Percentiles rank a stretch among this genome's conserved stretches.
Evolutionary conservation across 1,140 invertebrate genomes (phyloP).

Genomic region (Babylonia areolata): DNA sequence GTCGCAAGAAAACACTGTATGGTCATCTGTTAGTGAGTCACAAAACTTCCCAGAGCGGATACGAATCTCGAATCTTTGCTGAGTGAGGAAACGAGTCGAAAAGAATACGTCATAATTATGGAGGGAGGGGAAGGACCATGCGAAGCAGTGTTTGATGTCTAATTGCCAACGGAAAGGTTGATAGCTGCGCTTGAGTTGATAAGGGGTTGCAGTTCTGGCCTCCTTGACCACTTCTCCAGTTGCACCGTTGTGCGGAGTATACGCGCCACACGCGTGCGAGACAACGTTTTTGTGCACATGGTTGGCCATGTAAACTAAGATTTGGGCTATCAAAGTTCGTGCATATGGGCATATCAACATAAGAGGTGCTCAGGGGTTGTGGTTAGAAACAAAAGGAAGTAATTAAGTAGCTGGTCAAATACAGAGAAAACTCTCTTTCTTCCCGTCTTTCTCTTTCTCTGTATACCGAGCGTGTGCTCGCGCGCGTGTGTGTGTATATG

Average conservation of each 20-base stretch:
- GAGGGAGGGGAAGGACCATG: not conserved
- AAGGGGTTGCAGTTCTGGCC: not conserved
- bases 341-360: not conserved
- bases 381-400: no score
- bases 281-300: not conserved
- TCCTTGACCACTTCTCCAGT: not conserved
- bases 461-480: no score
- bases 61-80: not conserved
- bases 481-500: no score
- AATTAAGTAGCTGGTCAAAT: no score
- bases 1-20: no score
- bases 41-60: no score
- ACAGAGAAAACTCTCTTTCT: no score
- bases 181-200: not conserved
- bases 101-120: not conserved
- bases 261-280: not conserved
- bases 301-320: not conserved
- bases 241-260: not conserved
- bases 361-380: not conserved
- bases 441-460: no score
- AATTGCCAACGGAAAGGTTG: not conserved
- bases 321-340: not conserved
- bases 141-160: not conserved
- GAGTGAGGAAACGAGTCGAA: not conserved
- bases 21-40: no score